Conservation (phyloP, 2,113 vertebrate species). For the Ictalurus furcatus region DNA sequence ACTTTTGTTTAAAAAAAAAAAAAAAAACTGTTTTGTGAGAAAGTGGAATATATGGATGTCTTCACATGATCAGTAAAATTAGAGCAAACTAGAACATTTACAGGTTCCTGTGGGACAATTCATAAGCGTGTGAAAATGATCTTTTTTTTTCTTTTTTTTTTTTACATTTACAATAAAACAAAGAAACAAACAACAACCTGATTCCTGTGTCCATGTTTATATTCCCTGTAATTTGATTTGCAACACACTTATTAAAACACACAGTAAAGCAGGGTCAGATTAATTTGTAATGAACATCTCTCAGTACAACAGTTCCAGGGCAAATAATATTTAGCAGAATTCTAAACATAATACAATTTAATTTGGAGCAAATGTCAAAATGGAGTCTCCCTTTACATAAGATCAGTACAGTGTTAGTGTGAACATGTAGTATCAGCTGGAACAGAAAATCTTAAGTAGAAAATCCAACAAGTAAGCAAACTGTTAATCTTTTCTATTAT, state of each 20-base stretch:
- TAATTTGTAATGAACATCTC: not conserved
- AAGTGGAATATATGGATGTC: not conserved
- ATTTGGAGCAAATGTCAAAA: slow-evolving; percentile 28
- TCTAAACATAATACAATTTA: slow-evolving; percentile 16
- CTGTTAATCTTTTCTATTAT: slow-evolving; percentile 5
- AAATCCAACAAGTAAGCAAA: slow-evolving; percentile 6
- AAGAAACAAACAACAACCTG: not conserved
- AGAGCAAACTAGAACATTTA: not conserved
- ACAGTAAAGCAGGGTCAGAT: not conserved
- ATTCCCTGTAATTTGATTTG: not conserved
- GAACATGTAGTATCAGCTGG: slow-evolving; percentile 6
- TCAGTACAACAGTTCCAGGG: not conserved
- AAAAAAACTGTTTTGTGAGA: not conserved
- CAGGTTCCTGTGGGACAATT: not conserved
- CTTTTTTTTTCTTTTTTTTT: not conserved
- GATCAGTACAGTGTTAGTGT: slow-evolving; percentile 39
- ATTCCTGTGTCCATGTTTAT: not conserved
- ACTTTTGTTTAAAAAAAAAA: not conserved
- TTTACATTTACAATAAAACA: not conserved
- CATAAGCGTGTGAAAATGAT: not conserved
- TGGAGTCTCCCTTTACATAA: not conserved
- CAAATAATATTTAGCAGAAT: slow-evolving; percentile 24
- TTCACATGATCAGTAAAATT: not conserved
- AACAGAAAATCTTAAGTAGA: not conserved
- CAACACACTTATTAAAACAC: not conserved